Evolutionary conservation across 2,797 vertebrate genomes (phyloP), one percentile per base, ranked within the genome.

Genomic region (Hafferia zeledoni): DNA sequence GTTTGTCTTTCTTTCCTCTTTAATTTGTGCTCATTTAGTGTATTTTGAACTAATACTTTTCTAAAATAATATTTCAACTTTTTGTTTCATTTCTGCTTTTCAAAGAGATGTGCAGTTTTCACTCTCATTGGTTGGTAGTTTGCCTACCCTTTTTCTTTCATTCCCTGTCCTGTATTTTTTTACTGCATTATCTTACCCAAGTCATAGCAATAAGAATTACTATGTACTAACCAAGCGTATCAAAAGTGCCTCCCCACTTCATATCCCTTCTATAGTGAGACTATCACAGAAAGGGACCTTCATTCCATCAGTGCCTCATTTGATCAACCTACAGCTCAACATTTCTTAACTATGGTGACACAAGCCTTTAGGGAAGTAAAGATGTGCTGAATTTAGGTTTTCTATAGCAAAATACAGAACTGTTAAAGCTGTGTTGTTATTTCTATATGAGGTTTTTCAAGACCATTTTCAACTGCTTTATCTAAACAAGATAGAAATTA

Each of bases 101-200:
- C 15, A 70, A 43, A 31, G 8, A 56, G 12, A 17, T 11, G 20
- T 49, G 16, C 37, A 56, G 0, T 15, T 70, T 20, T n/a, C 27
- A 65, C 14, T 10, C 22, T 47, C 8, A 5, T 0, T 44, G 68
- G 10, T 0, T 44, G 68, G 10, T 25, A 44, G 13, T 52, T 6
- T 47, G 19, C 59, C 30, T 69, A 22, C 14, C 18, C 53, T 47
- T 19, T 53, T 11, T 28, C 9, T 63, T 18, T 41, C 8, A 43
- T 71, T 11, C 20, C 7, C 31, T 14, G 11, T 22, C 25, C 52
- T 67, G 11, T 49, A 10, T 78, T 85, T 52, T 41, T 76, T 7
- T 33, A 5, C 33, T 41, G 30, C 35, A 49, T 63, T 67, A 64
- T 46, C 37, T 82, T 81, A 35, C 9, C 9, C 14, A 64, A 15